Evolutionary conservation across 1,140 invertebrate species (phyloP), one percentile per base, ranked within the genome.

Genomic region (Cryptotermes secundus): DNA sequence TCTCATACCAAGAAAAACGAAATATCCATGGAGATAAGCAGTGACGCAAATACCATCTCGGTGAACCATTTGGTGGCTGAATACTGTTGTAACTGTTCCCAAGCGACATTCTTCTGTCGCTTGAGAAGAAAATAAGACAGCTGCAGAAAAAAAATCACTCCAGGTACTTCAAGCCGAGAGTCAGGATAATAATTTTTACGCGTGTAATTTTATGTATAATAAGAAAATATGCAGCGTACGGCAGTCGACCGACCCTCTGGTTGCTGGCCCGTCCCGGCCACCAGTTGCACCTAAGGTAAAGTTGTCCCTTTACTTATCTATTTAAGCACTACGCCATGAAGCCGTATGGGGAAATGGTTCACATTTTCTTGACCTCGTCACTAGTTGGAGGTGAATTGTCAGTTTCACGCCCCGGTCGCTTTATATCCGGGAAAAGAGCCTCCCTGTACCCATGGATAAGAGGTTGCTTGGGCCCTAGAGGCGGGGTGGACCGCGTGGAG

Each of bases 151-250:
- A 26, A 14, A 6, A 31, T 9, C 59, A n/a, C n/a, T 72, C 0
- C 59, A 72, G 14, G 59, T 72, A 72, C 31, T 59, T 72, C 59
- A 72, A 31, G 26, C 59, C 10, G 59, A 31, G 26, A 72, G 26
- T 72, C 59, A n/a, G 59, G 59, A 9, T 72, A 72, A 72, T 72
- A 72, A 72, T 72, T 72, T 59, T 72, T 31, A 72, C 59, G 31
- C 26, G 59, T 72, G 59, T 72, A 72, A 72, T 72, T 72, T 72
- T 72, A 72, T 72, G 19, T 49, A 59, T 59, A n/a, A 2, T 31
- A 26, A 4, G n/a, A 72, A 72, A n/a, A n/a, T 72, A 72, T 31
- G 59, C 24, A 72, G 26, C 59, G 26, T 72, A 3, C 59, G 9
- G 2, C 6, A 7, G 59, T 10, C n/a, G n/a, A 72, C 26, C 59